Evolutionary conservation across 1,140 invertebrate species (phyloP), one percentile per base, ranked within the genome.

Genomic region (Chymomyza costata): DNA sequence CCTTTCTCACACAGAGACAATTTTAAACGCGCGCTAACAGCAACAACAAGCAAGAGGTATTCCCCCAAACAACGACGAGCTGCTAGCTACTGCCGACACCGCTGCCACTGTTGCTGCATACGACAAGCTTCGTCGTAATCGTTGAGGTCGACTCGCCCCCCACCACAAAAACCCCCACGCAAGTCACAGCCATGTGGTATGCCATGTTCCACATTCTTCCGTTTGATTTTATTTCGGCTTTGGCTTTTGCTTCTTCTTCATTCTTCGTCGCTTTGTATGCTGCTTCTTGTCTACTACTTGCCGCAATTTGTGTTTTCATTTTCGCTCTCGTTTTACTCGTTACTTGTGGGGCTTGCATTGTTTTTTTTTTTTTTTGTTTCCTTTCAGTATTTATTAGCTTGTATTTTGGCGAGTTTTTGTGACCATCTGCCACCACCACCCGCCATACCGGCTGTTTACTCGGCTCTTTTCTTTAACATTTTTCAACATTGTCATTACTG

Each of bases 281-380:
- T 64, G 34, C 70, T 78, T 78, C 51, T 51, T 50, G 50, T n/a
- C n/a, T n/a, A n/a, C n/a, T n/a, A n/a, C n/a, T n/a, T n/a, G n/a
- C n/a, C n/a, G n/a, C n/a, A n/a, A n/a, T n/a, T n/a, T 50, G 45
- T 69, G 62, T 76, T 78, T 80, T 71, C 52, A 71, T 71, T 80
- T 80, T 80, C 74, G 68, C 74, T 80, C 73, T 80, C 73, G 57
- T 68, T 80, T 74, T 47, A 50, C 38, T 65, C 45, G 51, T 40
- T 64, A 35, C 46, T 10, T 50, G 35, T 51, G 31, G 37, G 43
- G 28, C 28, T 49, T 21, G 43, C 38, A 34, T 30, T 48, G 31
- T 34, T n/a, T 38, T 51, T 25, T 30, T 47, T 47, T 31, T 28
- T 19, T 21, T 40, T n/a, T 18, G 11, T 15, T 1, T 40, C n/a